Conservation (phyloP, 2,113 vertebrate genomes). For the Hystrix brachyura region DNA sequence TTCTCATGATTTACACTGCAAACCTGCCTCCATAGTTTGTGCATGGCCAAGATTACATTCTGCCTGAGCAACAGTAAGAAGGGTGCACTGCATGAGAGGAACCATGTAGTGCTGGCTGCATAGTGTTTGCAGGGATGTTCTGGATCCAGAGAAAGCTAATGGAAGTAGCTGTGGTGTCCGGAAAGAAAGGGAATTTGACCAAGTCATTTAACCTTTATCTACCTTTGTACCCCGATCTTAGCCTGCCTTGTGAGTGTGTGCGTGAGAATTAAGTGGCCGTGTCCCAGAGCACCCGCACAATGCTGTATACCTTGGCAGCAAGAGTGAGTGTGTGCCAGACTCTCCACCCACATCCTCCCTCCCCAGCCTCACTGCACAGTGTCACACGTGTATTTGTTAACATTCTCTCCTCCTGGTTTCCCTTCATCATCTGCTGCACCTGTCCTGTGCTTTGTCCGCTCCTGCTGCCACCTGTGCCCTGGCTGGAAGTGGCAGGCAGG, state of each 20-base stretch:
- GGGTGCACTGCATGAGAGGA: neutral
- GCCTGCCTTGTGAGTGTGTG: neutral
- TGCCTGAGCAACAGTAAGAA: neutral
- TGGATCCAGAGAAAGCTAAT: neutral
- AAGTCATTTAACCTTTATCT: neutral
- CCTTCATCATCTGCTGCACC: neutral
- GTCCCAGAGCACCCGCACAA: neutral
- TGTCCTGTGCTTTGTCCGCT: neutral
- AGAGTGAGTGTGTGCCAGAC: no score
- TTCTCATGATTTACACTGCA: neutral
- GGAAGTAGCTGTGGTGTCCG: neutral
- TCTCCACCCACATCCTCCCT: neutral
- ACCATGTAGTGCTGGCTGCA: neutral
- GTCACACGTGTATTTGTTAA: accelerated
- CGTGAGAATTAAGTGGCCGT: accelerated
- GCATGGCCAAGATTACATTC: neutral
- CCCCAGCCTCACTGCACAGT: neutral
- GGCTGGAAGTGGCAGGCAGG: neutral
- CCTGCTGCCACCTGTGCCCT: neutral
- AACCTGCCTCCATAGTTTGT: accelerated
- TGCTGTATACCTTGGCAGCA: no score
- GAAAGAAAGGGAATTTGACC: neutral
- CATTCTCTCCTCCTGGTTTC: neutral
- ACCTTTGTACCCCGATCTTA: neutral
- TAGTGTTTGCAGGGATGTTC: neutral